A percentile compares a stretch with the other conserved stretches of the same genome.
phyloP scores from a whole-genome alignment of 2,797 vertebrate species.

The Sebastes dallii region DNA sequence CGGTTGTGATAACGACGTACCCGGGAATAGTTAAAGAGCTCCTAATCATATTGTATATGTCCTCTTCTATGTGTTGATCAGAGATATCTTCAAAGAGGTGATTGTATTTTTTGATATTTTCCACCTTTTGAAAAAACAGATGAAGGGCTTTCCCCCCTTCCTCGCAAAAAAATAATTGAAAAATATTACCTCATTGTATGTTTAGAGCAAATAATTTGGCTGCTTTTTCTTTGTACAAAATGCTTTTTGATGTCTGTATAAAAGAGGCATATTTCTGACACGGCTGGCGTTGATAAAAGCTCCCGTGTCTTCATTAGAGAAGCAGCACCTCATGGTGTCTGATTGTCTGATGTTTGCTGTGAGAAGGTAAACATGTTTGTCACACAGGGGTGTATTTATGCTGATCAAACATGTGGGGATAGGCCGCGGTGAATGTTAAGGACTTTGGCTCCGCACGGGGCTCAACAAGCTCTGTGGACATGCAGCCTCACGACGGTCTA shows the following conservation, averaged over 20 bases:
- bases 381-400: constrained; percentile 66
- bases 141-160: constrained; percentile 36
- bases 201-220: constrained; percentile 61
- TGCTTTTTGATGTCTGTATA: constrained; percentile 62
- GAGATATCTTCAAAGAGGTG: constrained; percentile 64
- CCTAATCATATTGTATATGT: constrained; percentile 55
- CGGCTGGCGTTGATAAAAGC: constrained; percentile 64
- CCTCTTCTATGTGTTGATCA: constrained; percentile 57
- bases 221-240: constrained; percentile 40
- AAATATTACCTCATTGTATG: constrained; percentile 47
- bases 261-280: constrained; percentile 46
- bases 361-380: constrained; percentile 77
- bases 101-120: constrained; percentile 53
- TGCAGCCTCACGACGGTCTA: background rate
- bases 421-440: constrained; percentile 62
- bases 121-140: constrained; percentile 50
- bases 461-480: background rate
- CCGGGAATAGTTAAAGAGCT: constrained; percentile 44
- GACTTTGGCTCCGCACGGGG: constrained; percentile 40
- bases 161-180: constrained; percentile 49
- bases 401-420: constrained; percentile 68
- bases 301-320: constrained; percentile 76
- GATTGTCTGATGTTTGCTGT: constrained; percentile 77
- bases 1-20: constrained; percentile 56
- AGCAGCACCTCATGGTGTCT: constrained; percentile 67